Evolutionary conservation across 2,888 invertebrate genomes (phyloP), one percentile per base, ranked within the genome.

Genomic region (Oeneis ivallda): DNA sequence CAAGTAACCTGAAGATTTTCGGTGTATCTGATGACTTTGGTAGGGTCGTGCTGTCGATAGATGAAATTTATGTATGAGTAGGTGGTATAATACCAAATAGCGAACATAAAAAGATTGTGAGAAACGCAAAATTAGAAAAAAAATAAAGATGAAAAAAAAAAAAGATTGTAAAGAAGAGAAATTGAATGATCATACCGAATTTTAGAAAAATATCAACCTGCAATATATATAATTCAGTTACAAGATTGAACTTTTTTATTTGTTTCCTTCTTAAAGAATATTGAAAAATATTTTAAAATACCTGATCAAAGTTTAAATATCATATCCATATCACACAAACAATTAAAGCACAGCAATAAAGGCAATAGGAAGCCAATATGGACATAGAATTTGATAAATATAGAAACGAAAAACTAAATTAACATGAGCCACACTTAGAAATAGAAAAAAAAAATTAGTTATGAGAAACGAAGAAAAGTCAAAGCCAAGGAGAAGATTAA

Each of bases 21-120:
- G 84, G 87, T 92, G 92, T 86, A 91, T 85, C 86, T 92, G 92
- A 89, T 92, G 91, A 82, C 90, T 90, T 89, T 87, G 90, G 82
- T 90, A 89, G 84, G 83, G 90, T 79, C 89, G 91, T 92, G 92
- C 91, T 90, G 92, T 83, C 79, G 87, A 81, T 89, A 87, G 79
- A 89, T 89, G 88, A 84, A 90, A 89, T 83, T 83, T 78, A 43
- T 78, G 75, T 76, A 87, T 87, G 85, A 83, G 71, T 63, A 47
- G 70, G 26, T 69, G 61, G 67, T 13, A 63, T 47, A 81, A 79
- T 76, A 82, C 79, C 80, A 77, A 68, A 71, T 67, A 69, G 68
- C 69, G 50, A 71, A 72, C 75, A 72, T 62, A 66, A 59, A 70
- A 58, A 58, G 50, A 53, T 52, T 17, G 62, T 65, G 70, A 59